These are phyloP conservation scores for Heliconius ismenius DNA, from an alignment of 2,888 invertebrate species.

Conservation along the genomic window DNA sequence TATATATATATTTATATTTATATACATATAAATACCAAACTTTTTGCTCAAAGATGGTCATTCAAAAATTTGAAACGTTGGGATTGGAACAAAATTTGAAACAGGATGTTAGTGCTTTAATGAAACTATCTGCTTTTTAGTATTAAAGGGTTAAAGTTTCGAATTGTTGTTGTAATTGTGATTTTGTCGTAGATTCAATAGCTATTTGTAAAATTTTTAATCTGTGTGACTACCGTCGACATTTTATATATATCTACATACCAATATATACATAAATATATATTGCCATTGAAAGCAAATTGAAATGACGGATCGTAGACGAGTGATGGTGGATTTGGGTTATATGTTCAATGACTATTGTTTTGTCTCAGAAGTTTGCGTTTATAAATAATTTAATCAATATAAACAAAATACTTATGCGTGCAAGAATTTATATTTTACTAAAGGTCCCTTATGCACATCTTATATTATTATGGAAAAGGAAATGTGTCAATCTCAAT, in stretches of 20 bases:
- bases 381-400: slow-evolving; percentile 38
- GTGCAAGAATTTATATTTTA: slow-evolving; percentile 36
- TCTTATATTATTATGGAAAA: slow-evolving; percentile 61
- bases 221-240: neutral
- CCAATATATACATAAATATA: slow-evolving; percentile 22
- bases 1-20: no score
- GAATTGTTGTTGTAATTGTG: neutral
- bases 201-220: slow-evolving; percentile 3
- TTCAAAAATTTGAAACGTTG: no score
- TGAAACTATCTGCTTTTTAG: no score
- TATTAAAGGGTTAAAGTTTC: no score
- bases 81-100: no score
- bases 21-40: no score
- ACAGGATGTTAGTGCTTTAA: no score
- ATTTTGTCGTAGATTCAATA: neutral
- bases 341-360: slow-evolving; percentile 40
- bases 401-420: slow-evolving; percentile 27
- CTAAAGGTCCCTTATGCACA: slow-evolving; percentile 55
- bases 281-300: slow-evolving; percentile 31
- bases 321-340: slow-evolving; percentile 49
- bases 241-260: neutral
- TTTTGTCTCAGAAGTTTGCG: slow-evolving; percentile 40
- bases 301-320: slow-evolving; percentile 50
- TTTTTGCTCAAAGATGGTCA: no score
- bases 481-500: slow-evolving; percentile 77